Percentiles rank a stretch among this genome's conserved stretches.
These are phyloP conservation scores for Drosophila pandora DNA, from an alignment of 1,140 invertebrate species.

Conservation along the genomic window DNA sequence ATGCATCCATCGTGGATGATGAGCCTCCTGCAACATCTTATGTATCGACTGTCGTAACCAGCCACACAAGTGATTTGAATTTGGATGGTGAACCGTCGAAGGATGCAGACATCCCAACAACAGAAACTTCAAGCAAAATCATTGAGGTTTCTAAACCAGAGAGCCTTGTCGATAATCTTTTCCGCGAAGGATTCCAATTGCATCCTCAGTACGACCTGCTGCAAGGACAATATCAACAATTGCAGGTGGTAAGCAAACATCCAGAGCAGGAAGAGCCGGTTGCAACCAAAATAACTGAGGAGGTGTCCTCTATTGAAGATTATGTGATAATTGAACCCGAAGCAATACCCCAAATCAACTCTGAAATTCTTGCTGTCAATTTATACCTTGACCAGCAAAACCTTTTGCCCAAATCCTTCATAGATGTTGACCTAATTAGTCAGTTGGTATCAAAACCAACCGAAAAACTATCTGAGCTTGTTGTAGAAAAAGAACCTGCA, in stretches of 20 bases:
- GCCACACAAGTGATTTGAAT: conserved; percentile 48
- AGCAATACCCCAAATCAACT: conserved; percentile 62
- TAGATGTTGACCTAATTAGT: conserved; percentile 41
- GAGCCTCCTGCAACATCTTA: conserved; percentile 47
- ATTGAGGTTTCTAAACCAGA: conserved; percentile 17
- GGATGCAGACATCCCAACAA: background rate
- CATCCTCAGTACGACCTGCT: conserved; percentile 33
- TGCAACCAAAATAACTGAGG: conserved; percentile 8
- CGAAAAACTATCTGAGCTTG: conserved; percentile 24
- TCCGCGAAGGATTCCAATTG: conserved; percentile 18
- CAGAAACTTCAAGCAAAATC: background rate
- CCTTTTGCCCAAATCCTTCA: conserved; percentile 38
- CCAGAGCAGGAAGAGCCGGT: conserved; percentile 2
- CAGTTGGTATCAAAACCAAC: conserved; percentile 27
- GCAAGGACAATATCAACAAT: conserved; percentile 38
- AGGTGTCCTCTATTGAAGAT: conserved; percentile 46
- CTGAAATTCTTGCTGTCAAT: conserved; percentile 64
- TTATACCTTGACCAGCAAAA: conserved; percentile 58
- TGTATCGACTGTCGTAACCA: conserved; percentile 66
- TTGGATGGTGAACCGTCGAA: conserved; percentile 4
- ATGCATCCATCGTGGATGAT: conserved; percentile 28
- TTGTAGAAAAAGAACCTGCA: conserved; percentile 14
- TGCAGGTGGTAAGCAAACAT: conserved; percentile 15
- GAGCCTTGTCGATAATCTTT: conserved; percentile 21
- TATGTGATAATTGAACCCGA: conserved; percentile 81